Base-by-base conservation (phyloP, 2,113 vertebrate genomes). In the Hippoglossus stenolepis region DNA sequence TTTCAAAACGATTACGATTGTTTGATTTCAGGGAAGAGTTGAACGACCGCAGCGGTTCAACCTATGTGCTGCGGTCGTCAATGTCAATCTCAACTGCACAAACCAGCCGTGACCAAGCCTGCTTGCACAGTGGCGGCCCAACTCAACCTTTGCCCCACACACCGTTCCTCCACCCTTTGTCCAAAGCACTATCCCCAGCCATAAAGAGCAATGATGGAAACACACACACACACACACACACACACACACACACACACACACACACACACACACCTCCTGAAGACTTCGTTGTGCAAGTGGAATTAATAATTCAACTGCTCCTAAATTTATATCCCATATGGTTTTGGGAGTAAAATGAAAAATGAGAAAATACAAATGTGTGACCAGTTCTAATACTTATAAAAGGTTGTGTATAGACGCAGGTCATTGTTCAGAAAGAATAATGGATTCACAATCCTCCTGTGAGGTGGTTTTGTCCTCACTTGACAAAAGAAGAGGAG, bases 111-210 rank as follows among this genome's bases (percentile, higher is more conserved):
- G 51, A 69, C 56, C 21, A 11, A 20, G 38, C 61, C 14, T 70
- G 49, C 20, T 40, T 65, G 21, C 53, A 68, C 9, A 28, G 49
- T 8, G 28, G 23, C 20, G n/a, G 17, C 8, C 21, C 14, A 51
- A 2, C 31, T 3, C 51, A 49, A 65, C 73, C 63, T 83, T 78
- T 65, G 24, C 6, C 21, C 31, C 0, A 15, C 63, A 64, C 11
- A 38, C 23, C 23, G 9, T 45, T 26, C n/a, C 2, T 72, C 65
- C 69, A 70, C 8, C 54, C 73, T 82, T 59, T 47, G 58, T 71
- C 45, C n/a, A 8, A 8, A 15, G 17, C 23, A 35, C 17, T 18
- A 21, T 53, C 31, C 11, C 7, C n/a, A 12, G 60, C 13, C 56
- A 23, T 79, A 76, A 76, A 71, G 23, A 31, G 11, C 7, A 45